A percentile compares a stretch with the other conserved stretches of the same genome.
These are phyloP conservation scores for Ceratosolen fusciceps DNA, from an alignment of 1,140 invertebrate species.

Conservation along the genomic window DNA sequence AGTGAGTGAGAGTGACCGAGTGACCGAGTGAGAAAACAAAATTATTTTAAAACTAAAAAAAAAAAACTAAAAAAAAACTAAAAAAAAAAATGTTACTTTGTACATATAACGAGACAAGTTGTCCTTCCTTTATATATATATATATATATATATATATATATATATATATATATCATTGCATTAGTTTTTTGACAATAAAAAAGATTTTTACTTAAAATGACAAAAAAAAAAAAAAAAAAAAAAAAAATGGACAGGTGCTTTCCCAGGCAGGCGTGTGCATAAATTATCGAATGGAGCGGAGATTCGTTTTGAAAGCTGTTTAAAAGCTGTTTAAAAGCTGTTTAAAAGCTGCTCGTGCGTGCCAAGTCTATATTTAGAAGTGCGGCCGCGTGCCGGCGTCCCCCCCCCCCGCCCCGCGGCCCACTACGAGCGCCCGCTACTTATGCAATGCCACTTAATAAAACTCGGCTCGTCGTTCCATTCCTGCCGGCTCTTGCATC, in stretches of 20 bases:
- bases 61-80: too few species aligned
- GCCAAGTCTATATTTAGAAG: conserved; percentile 56
- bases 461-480: conserved; percentile 43
- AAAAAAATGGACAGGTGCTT: conserved; percentile 27
- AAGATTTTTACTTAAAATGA: conserved; percentile 44
- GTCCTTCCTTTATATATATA: conserved; percentile 34
- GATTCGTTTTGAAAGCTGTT: conserved; percentile 44
- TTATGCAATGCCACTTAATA: conserved; percentile 48
- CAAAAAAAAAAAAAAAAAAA: too few species aligned
- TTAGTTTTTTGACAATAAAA: conserved; percentile 46
- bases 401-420: conserved; percentile 16
- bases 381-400: too few species aligned
- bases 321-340: conserved; percentile 46
- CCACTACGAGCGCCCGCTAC: conserved; percentile 14
- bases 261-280: conserved; percentile 32
- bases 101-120: conserved; percentile 46
- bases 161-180: conserved; percentile 38
- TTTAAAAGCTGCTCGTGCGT: conserved; percentile 36
- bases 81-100: conserved; percentile 43
- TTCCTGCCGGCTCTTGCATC: conserved; percentile 36
- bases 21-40: background rate
- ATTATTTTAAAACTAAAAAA: conserved; percentile 47
- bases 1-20: too few species aligned
- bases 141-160: too few species aligned
- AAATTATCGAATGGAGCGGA: conserved; percentile 31